A percentile compares a stretch with the other conserved stretches of the same genome.
These are phyloP conservation scores for Sarcophaga carnaria DNA, from an alignment of 2,888 invertebrate species.

Conservation along the genomic window DNA sequence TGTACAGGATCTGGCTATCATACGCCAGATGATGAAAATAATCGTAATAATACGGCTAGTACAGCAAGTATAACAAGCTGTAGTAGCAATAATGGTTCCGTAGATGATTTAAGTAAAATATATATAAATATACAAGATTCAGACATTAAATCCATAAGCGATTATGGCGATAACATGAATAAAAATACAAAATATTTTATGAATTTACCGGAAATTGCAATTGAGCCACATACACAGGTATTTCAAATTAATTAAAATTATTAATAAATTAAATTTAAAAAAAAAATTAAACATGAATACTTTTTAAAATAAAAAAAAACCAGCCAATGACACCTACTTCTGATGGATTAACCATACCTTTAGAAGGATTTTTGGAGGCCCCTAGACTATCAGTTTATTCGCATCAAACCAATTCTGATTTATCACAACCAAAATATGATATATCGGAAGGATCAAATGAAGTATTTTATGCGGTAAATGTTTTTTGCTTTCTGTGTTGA, in stretches of 20 bases:
- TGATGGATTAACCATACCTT: constrained; percentile 89
- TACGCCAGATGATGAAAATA: constrained; percentile 88
- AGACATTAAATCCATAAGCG: constrained; percentile 75
- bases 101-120: constrained; percentile 32
- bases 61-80: constrained; percentile 55
- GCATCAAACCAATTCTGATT: constrained; percentile 79
- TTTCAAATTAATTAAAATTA: constrained; percentile 17
- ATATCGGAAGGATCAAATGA: constrained; percentile 93
- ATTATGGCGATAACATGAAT: constrained; percentile 61
- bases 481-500: neutral
- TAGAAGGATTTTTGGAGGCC: constrained; percentile 93
- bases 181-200: constrained; percentile 49
- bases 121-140: constrained; percentile 68
- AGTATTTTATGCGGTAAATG: constrained; percentile 82
- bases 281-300: neutral
- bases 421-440: constrained; percentile 82
- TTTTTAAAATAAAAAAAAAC: neutral
- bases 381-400: constrained; percentile 91
- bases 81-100: constrained; percentile 66
- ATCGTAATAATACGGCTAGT: constrained; percentile 55
- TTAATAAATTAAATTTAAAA: neutral
- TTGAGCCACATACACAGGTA: constrained; percentile 67
- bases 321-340: constrained; percentile 91
- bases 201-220: constrained; percentile 62
- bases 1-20: constrained; percentile 88